A percentile compares a stretch with the other conserved stretches of the same genome.
Evolutionary conservation across 2,113 vertebrate genomes (phyloP).

Genomic region (Chiloscyllium plagiosum): DNA sequence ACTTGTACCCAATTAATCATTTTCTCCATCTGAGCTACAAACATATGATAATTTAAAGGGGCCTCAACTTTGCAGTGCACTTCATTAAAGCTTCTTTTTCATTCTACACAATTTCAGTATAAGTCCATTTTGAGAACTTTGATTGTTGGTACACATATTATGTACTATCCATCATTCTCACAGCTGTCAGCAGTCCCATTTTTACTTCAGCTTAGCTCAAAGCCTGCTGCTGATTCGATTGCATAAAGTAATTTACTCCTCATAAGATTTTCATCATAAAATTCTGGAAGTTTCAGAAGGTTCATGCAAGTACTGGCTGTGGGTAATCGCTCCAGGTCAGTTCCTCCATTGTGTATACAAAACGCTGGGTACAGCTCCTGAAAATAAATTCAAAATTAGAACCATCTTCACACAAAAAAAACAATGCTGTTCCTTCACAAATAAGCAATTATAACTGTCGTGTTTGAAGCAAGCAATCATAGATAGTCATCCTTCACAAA

Average conservation of each 20-base stretch:
- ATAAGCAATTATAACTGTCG: background rate
- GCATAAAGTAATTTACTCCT: conserved; percentile 92
- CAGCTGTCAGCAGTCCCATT: background rate
- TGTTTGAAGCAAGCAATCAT: background rate
- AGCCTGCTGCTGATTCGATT: conserved; percentile 92
- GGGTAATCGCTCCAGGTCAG: conserved; percentile 85
- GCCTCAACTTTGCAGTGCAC: conserved; percentile 34
- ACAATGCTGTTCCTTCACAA: background rate
- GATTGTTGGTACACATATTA: conserved; percentile 27
- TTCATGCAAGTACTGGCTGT: conserved; percentile 99
- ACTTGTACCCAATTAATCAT: conserved; percentile 5
- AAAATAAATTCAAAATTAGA: conserved; percentile 37
- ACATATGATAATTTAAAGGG: conserved; percentile 26
- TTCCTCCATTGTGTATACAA: conserved; percentile 94
- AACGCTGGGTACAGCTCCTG: conserved; percentile 96
- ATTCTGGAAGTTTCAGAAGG: conserved; percentile 94
- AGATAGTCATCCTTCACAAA: background rate
- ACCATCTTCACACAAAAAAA: background rate
- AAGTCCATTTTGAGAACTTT: conserved; percentile 20
- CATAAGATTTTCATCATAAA: conserved; percentile 83
- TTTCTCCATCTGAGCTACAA: conserved; percentile 18
- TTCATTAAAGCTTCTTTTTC: conserved; percentile 19
- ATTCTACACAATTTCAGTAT: conserved; percentile 10
- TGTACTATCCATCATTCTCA: conserved; percentile 9
- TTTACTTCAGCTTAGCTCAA: conserved; percentile 84